phyloP scores from a whole-genome alignment of 2,888 invertebrate genomes.

The Volucella inanis region DNA sequence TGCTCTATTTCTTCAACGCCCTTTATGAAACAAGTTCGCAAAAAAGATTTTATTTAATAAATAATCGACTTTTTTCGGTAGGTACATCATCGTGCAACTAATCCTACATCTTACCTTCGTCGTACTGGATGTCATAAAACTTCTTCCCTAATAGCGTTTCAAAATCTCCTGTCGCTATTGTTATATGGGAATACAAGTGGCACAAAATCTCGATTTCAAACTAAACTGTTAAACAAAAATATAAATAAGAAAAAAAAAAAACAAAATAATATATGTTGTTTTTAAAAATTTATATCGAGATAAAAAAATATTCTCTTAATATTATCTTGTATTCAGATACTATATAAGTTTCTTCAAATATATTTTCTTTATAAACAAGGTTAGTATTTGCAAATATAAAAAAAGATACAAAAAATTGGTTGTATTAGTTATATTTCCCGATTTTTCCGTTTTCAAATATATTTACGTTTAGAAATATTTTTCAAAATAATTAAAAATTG shows the following conservation, averaged over 20 bases:
- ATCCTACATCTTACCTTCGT: conserved; percentile 53
- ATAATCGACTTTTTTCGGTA: too few species aligned
- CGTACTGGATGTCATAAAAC: conserved; percentile 6
- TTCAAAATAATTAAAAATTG: not conserved
- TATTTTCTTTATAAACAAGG: not conserved
- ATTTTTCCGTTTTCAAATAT: not conserved
- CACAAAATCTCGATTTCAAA: conserved; percentile 12
- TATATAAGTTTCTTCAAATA: not conserved
- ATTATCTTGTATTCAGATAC: not conserved
- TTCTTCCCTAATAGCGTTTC: conserved; percentile 10
- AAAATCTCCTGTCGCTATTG: not conserved
- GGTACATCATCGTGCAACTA: conserved; percentile 32
- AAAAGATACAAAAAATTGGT: conserved; percentile 5
- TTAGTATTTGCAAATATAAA: conserved; percentile 20
- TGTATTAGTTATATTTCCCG: conserved; percentile 13
- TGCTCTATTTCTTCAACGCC: too few species aligned
- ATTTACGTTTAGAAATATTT: not conserved
- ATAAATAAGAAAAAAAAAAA: conserved; percentile 28
- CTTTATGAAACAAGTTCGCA: too few species aligned
- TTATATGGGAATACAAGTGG: conserved; percentile 24
- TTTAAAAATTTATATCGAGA: not conserved
- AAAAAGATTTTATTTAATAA: too few species aligned
- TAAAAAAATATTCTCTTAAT: not conserved
- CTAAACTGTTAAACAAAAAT: conserved; percentile 42
- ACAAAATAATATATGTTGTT: not conserved